Conservation (phyloP, 2,797 vertebrate genomes). For the Leptoclinus maculatus region DNA sequence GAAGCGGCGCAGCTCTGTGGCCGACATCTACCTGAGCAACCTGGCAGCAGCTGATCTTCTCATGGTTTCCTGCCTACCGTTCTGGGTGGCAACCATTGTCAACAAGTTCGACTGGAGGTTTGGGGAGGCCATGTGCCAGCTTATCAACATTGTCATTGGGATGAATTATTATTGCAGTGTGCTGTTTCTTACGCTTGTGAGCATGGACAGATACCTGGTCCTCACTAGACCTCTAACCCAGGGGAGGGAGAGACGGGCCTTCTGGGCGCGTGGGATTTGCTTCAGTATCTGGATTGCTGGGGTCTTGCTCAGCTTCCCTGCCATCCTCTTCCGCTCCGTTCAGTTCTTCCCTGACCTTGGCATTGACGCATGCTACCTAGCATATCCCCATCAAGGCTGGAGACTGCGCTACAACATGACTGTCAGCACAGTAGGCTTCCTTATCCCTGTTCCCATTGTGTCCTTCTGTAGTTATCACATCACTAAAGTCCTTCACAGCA, state of each 20-base stretch:
- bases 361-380: constrained; percentile 79
- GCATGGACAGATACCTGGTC: constrained; percentile 90
- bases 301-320: constrained; percentile 85
- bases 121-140: constrained; percentile 86
- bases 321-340: constrained; percentile 84
- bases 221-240: constrained; percentile 88
- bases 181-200: constrained; percentile 89
- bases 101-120: constrained; percentile 88
- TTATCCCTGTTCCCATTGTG: constrained; percentile 85
- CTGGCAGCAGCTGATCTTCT: constrained; percentile 89
- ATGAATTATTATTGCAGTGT: constrained; percentile 91
- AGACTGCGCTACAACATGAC: constrained; percentile 82
- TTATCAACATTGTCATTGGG: constrained; percentile 78
- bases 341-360: constrained; percentile 57
- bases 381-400: constrained; percentile 84
- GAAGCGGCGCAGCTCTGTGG: constrained; percentile 84
- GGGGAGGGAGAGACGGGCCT: constrained; percentile 78
- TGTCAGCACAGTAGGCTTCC: constrained; percentile 85
- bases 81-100: constrained; percentile 89
- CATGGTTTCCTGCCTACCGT: constrained; percentile 87
- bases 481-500: constrained; percentile 78
- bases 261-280: constrained; percentile 85
- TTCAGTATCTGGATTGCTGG: constrained; percentile 85
- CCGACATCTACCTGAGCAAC: constrained; percentile 92
- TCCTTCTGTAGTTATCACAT: constrained; percentile 86